These are phyloP conservation scores for Dendrolimus pini DNA, from an alignment of 2,888 invertebrate species.

Conservation along the genomic window DNA sequence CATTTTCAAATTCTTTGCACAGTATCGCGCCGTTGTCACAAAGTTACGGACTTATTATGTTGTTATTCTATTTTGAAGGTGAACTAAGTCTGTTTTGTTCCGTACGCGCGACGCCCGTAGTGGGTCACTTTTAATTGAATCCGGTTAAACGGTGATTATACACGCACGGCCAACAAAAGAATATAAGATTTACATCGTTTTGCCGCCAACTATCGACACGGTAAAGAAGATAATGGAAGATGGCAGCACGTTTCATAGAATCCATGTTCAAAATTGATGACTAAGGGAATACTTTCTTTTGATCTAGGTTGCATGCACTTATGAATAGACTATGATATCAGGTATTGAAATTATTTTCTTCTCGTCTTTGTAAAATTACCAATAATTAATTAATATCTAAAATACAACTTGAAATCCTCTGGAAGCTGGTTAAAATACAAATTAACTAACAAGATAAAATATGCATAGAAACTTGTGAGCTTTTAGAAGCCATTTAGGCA, in stretches of 20 bases:
- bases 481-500: too few species aligned
- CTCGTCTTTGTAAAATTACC: too few species aligned
- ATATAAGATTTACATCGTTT: conserved; percentile 31
- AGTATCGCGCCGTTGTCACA: conserved; percentile 24
- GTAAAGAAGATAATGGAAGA: not conserved
- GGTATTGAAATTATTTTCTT: too few species aligned
- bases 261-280: not conserved
- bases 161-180: conserved; percentile 59
- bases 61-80: conserved; percentile 16
- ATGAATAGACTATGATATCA: too few species aligned
- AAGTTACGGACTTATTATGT: conserved; percentile 26
- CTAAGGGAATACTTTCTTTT: not conserved
- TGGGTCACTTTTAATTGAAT: conserved; percentile 72
- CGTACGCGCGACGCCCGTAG: conserved; percentile 31
- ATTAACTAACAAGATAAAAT: too few species aligned
- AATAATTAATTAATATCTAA: too few species aligned
- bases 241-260: not conserved
- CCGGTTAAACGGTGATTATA: conserved; percentile 61
- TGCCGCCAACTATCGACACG: conserved; percentile 8
- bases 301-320: not conserved
- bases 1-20: not conserved
- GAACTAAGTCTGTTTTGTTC: conserved; percentile 37
- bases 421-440: too few species aligned
- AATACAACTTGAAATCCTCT: too few species aligned
- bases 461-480: too few species aligned